These are phyloP conservation scores for Crotalus tigris DNA, from an alignment of 2,113 vertebrate genomes.

Conservation along the genomic window DNA sequence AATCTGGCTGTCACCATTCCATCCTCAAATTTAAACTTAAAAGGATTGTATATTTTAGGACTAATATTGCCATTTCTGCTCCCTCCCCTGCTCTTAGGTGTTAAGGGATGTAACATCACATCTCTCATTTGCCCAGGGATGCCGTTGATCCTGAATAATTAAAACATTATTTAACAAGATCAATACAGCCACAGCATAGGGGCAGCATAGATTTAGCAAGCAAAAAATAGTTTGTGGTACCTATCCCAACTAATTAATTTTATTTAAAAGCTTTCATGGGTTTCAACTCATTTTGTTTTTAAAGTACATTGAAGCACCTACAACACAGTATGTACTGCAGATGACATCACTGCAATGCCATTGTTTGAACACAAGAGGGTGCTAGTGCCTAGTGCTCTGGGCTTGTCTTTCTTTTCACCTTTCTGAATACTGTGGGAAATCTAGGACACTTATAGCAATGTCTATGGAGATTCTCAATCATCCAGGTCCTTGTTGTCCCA, in stretches of 20 bases:
- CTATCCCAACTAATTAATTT: not conserved
- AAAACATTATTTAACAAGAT: not conserved
- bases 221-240: not conserved
- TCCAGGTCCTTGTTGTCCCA: not conserved
- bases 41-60: not conserved
- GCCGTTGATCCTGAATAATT: not conserved
- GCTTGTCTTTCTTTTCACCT: rapidly evolving
- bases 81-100: not conserved
- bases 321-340: not conserved
- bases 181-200: not conserved
- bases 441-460: not conserved
- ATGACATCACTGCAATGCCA: not conserved
- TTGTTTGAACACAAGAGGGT: not conserved
- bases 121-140: not conserved
- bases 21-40: not conserved
- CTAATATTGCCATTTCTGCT: not conserved
- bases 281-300: not conserved
- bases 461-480: not conserved
- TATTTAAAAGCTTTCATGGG: not conserved
- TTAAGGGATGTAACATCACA: not conserved
- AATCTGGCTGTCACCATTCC: not conserved
- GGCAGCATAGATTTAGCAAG: not conserved
- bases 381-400: rapidly evolving
- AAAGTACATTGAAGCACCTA: not conserved
- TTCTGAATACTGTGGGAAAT: too few species aligned